Base-by-base conservation (phyloP, 1,140 invertebrate genomes). In the Drosophila yakuba region DNA sequence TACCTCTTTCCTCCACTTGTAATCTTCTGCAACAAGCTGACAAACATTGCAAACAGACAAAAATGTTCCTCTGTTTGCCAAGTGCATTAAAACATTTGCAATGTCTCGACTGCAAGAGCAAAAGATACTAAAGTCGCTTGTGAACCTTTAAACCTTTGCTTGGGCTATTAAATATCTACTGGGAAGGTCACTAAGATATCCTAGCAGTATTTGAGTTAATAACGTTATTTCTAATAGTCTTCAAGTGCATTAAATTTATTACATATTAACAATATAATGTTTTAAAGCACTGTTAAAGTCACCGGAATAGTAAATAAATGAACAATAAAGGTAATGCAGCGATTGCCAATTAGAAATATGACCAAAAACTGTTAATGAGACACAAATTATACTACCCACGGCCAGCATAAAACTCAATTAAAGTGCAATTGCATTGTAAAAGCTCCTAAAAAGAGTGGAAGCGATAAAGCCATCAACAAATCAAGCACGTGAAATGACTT, bases 341-440 rank as follows among this genome's bases (percentile, higher is more conserved):
- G 14, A 23, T 36, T 12, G 15, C 2, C n/a, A 17, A n/a, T 67
- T 67, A 28, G 8, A 57, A 44, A 44, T 41, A 39, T 5, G 28
- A 67, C 5, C 59, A 50, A 8, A 8, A 41, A 64, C 59, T 36
- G 59, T 50, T 67, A 51, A 62, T 59, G 39, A 32, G 25, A 59
- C 15, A 14, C 11, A 41, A 20, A 48, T 4, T 39, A 14, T 39
- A 14, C 4, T 39, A 14, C 4, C 2, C 6, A 36, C 17, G 2
- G 28, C 28, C 59, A 45, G 3, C 81, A 77, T 85, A 80, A 80
- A 85, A 80, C 51, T 39, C 82, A 84, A 84, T 85, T 85, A 84
- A 57, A 58, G 23, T 23, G 20, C 61, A 74, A 73, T 80, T 60
- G 17, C 48, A 25, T 3, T 17, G 32, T 41, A 10, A n/a, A 23